phyloP scores from a whole-genome alignment of 2,888 invertebrate species.

The Carabus problematicus region DNA sequence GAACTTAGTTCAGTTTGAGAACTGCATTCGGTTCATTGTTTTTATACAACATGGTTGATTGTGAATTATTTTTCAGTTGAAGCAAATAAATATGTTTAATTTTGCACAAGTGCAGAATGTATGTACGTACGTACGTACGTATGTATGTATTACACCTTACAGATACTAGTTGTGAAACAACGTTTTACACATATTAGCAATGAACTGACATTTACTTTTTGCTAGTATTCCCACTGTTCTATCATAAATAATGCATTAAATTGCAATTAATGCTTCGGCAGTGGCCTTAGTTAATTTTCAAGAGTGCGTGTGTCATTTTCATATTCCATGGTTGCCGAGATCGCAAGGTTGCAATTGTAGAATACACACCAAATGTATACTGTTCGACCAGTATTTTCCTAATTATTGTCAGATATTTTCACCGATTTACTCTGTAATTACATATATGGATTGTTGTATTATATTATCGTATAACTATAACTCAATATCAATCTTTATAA shows the following conservation, averaged over 20 bases:
- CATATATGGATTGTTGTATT: no score
- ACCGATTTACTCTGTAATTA: background rate
- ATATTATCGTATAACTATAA: no score
- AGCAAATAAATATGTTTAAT: no score
- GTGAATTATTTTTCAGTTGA: no score
- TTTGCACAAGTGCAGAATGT: no score
- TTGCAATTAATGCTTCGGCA: conserved; percentile 35
- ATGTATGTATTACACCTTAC: no score
- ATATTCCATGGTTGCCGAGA: conserved; percentile 28
- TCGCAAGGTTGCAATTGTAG: conserved; percentile 23
- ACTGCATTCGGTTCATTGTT: no score
- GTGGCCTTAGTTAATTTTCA: conserved; percentile 36
- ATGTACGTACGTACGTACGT: no score
- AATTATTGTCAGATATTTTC: conserved; percentile 6
- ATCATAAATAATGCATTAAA: conserved; percentile 42
- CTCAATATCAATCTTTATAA: no score
- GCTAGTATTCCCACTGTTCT: conserved; percentile 33
- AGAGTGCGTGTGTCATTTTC: conserved; percentile 39
- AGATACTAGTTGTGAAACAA: background rate
- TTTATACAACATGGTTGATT: no score
- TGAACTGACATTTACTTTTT: conserved; percentile 37
- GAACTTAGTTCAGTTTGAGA: no score
- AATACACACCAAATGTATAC: conserved; percentile 6
- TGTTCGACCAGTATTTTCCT: conserved; percentile 2
- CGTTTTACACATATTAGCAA: conserved; percentile 11